These are phyloP conservation scores for Myotis vivesi DNA, from an alignment of 2,797 vertebrate genomes.

Conservation along the genomic window DNA sequence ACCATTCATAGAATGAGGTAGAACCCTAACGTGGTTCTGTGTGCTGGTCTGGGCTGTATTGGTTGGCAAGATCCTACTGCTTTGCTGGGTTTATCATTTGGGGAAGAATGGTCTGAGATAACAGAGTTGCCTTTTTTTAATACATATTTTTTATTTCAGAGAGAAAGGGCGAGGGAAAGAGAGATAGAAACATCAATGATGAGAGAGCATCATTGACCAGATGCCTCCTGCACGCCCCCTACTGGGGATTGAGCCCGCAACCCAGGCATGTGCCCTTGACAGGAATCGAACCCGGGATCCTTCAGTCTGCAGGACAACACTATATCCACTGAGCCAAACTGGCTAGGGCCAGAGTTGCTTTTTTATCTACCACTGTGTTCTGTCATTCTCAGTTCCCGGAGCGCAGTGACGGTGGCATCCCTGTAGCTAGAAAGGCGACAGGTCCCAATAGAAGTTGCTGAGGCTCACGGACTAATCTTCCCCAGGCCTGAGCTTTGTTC, in stretches of 20 bases:
- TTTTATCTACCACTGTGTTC: neutral
- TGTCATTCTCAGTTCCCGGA: neutral
- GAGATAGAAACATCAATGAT: too few species aligned
- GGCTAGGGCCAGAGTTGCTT: neutral
- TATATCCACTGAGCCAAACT: too few species aligned
- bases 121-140: neutral
- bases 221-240: too few species aligned
- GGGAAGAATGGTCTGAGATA: neutral
- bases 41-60: neutral
- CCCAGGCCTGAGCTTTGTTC: neutral
- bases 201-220: too few species aligned
- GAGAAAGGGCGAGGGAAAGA: too few species aligned
- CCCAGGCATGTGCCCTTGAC: too few species aligned
- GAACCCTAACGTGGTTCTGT: neutral
- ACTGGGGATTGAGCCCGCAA: too few species aligned
- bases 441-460: neutral
- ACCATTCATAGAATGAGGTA: neutral
- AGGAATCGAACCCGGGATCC: too few species aligned
- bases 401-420: neutral
- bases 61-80: neutral
- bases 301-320: too few species aligned
- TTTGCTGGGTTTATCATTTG: neutral
- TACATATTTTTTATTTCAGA: too few species aligned
- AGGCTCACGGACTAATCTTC: neutral
- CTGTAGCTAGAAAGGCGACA: neutral